Conservation (phyloP, 2,888 invertebrate genomes). For the Melanargia galathea region DNA sequence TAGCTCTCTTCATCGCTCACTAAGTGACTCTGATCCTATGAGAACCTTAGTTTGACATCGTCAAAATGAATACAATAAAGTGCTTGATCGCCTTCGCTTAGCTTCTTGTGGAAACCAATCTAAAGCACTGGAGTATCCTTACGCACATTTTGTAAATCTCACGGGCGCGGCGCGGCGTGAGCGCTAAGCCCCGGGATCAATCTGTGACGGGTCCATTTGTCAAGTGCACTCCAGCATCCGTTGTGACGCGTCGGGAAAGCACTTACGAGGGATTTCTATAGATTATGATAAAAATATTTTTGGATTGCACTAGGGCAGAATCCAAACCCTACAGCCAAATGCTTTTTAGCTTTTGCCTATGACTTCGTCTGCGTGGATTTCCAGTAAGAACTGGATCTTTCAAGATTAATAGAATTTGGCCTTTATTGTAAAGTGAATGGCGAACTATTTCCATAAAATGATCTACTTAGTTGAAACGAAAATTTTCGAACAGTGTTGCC, state of each 20-base stretch:
- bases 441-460: too few species aligned
- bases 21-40: too few species aligned
- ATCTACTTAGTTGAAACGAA: too few species aligned
- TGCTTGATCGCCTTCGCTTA: constrained; percentile 27
- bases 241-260: constrained; percentile 8
- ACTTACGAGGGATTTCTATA: constrained; percentile 19
- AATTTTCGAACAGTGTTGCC: too few species aligned
- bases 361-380: neutral
- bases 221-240: constrained; percentile 16
- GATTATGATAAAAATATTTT: constrained; percentile 25
- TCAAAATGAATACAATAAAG: too few species aligned
- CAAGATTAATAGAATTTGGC: too few species aligned
- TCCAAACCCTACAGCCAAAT: neutral
- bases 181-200: constrained; percentile 20
- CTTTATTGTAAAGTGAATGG: too few species aligned
- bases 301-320: neutral
- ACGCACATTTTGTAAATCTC: constrained; percentile 14
- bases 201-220: constrained; percentile 20
- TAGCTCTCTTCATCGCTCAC: too few species aligned
- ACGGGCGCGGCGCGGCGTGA: neutral
- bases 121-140: constrained; percentile 4
- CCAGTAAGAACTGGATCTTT: neutral
- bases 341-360: neutral
- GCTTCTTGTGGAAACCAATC: neutral
- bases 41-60: too few species aligned